Conservation (phyloP, 2,888 invertebrate species). For the Carabus problematicus region DNA sequence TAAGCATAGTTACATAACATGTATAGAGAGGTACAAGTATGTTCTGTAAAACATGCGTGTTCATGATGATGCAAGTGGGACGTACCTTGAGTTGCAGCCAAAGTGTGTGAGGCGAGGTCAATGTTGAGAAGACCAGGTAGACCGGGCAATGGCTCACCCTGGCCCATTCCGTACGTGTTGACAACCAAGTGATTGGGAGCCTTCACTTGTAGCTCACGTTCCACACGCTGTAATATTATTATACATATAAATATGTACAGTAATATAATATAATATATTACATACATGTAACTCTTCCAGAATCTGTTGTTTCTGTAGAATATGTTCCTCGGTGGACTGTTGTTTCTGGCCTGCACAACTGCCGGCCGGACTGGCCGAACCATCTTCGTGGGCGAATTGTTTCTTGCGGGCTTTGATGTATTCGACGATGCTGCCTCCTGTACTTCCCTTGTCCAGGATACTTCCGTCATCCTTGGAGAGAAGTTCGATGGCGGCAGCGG, state of each 20-base stretch:
- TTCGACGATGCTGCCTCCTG: constrained; percentile 56
- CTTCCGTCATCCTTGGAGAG: constrained; percentile 62
- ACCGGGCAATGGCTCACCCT: constrained; percentile 54
- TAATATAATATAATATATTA: constrained; percentile 34
- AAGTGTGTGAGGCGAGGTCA: constrained; percentile 55
- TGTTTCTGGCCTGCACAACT: constrained; percentile 43
- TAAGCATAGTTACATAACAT: no score
- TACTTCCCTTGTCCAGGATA: constrained; percentile 60
- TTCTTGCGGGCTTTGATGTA: constrained; percentile 58
- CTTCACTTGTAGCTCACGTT: constrained; percentile 70
- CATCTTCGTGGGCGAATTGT: constrained; percentile 50
- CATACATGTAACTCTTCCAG: constrained; percentile 69
- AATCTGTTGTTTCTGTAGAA: constrained; percentile 73
- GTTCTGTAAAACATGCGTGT: background rate
- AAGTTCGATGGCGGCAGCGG: constrained; percentile 55
- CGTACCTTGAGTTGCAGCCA: constrained; percentile 37
- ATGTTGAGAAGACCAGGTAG: constrained; percentile 62
- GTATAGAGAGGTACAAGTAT: no score
- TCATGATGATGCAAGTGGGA: background rate
- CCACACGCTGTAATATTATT: constrained; percentile 65
- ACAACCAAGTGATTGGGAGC: constrained; percentile 53
- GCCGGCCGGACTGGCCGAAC: constrained; percentile 44
- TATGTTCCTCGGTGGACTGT: constrained; percentile 65
- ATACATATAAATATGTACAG: constrained; percentile 19
- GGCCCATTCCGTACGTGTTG: constrained; percentile 48